Evolutionary conservation across 2,113 vertebrate genomes (phyloP).

Genomic region (Tringa solitaria): DNA sequence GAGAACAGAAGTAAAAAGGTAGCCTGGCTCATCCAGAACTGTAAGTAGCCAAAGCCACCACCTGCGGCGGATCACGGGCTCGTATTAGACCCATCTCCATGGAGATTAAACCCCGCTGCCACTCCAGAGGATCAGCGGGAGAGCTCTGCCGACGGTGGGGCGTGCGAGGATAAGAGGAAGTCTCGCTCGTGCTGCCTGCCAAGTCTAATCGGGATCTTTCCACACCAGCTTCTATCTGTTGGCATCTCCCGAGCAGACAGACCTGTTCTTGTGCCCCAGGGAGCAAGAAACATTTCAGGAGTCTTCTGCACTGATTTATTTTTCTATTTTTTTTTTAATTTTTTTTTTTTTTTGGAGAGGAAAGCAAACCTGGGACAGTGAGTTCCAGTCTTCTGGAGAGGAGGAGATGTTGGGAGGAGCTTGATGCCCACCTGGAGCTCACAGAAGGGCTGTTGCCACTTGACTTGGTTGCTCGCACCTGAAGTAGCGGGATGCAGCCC

Average conservation of each 20-base stretch:
- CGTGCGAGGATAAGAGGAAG: neutral
- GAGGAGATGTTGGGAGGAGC: accelerated
- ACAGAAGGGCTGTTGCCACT: accelerated
- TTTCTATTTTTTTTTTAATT: no score
- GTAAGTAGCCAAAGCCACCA: neutral
- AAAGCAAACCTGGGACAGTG: neutral
- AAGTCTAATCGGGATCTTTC: neutral
- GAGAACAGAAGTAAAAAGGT: neutral
- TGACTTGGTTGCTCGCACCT: accelerated
- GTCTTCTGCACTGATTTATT: accelerated
- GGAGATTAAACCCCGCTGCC: neutral
- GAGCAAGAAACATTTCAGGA: neutral
- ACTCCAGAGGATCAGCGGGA: neutral
- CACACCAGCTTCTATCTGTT: neutral
- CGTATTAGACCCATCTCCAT: neutral
- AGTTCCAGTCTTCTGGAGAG: neutral
- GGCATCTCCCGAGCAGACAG: neutral
- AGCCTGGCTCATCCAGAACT: neutral
- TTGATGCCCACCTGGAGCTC: neutral
- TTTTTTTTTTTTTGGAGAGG: neutral
- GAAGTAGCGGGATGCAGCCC: neutral
- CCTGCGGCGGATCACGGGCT: accelerated
- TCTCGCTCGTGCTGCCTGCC: neutral
- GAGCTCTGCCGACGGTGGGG: neutral
- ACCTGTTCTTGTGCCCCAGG: neutral